Evolutionary conservation across 2,888 invertebrate species (phyloP), one percentile per base, ranked within the genome.

Genomic region (Dione juno): DNA sequence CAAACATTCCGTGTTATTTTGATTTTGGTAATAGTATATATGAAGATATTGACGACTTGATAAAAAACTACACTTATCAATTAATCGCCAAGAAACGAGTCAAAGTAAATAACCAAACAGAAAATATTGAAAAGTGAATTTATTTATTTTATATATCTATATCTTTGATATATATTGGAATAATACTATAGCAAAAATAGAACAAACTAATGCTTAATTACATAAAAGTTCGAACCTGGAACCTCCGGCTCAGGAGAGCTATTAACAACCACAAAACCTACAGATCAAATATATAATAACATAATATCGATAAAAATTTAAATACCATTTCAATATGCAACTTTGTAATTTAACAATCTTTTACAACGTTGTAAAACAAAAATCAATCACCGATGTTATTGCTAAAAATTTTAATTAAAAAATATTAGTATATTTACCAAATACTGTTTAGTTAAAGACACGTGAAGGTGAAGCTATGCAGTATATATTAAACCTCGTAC

Each of bases 391-490:
- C 69, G 72, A 69, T 75, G 37, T 74, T 73, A 83, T 80, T 79
- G 79, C 76, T 77, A 82, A 84, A 74, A 84, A 70, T 86, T 89
- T 89, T 90, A 89, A 92, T 91, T 90, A 89, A 89, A 89, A 89
- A 57, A 57, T 16, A 90, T 89, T 86, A 89, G 90, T 88, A 81
- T 89, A 90, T 93, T 92, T 90, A 91, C 87, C 84, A 90, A 90
- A 90, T 88, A 90, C 86, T 84, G 86, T 89, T 90, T 88, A 89
- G 88, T 90, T 89, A 83, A 89, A 87, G 89, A 86, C 79, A 84
- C 85, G 86, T 84, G 84, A 90, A 90, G 91, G 88, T 92, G 89
- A 90, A 90, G 91, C 91, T 86, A 84, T 63, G 82, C 85, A 87
- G 37, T 84, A 16, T 48, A 10, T 86, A 88, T 89, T 87, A 87